Base-by-base conservation (phyloP, 2,888 invertebrate species). In the Rugalucina vietnamica region DNA sequence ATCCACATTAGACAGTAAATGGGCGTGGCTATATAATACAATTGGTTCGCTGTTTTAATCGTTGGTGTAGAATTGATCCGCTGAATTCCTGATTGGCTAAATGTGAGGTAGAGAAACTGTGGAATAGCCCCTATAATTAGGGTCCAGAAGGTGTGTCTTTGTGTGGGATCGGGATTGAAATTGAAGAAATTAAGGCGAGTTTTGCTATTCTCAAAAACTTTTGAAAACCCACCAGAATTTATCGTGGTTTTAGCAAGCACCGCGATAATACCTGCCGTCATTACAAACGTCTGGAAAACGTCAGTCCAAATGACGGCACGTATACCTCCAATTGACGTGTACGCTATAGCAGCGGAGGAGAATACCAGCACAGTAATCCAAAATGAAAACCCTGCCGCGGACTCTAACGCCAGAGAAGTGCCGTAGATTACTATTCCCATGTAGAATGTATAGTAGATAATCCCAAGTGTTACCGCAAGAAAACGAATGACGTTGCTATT, bases 221-320 rank as follows among this genome's bases (percentile, higher is more conserved):
- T 73, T 14, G 21, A 5, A 8, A 43, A 12, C 3, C 72, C 74
- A 29, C 81, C 81, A 2, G 77, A 73, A 32, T 60, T 27, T 10
- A 77, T 57, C 12, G 72, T 57, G 24, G 50, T 77, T 71, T 82
- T 78, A n/a, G 78, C 43, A 8, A 82, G 60, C 0, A 82, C 78
- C 73, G 72, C 82, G 1, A 82, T 12, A 12, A 82, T 79, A 5
- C 82, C 82, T 1, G 73, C 32, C 8, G 79, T 21, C 82, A 82
- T 82, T 1, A 79, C 73, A 8, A 76, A 5, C 3, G 79, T 57
- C 34, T 82, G 82, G 34, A 82, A 82, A 5, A 82, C 82, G 36
- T 82, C 82, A 18, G 82, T 82, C 82, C 82, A 82, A 29, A 82
- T 79, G 39, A 82, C 82, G 14, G 82, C 75, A 29, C 76, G 75